A percentile compares a stretch with the other conserved stretches of the same genome.
Conservation (phyloP, 2,113 vertebrate species). For the Galbula dea region DNA sequence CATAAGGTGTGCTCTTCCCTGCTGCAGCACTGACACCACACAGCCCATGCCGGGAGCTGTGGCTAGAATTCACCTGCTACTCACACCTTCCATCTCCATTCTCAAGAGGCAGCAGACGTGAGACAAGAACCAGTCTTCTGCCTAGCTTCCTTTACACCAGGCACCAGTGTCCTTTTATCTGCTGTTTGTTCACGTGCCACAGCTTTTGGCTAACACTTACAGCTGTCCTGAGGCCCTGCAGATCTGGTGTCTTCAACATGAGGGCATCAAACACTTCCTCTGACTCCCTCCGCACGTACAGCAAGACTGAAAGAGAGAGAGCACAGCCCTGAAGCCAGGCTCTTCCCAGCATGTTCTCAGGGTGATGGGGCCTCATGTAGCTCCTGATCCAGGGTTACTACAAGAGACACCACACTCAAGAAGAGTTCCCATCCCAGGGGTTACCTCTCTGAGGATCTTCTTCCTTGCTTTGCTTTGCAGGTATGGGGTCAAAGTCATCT, state of each 20-base stretch:
- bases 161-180: background rate
- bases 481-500: slow-evolving; percentile 74
- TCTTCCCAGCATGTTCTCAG: rapidly evolving
- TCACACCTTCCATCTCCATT: background rate
- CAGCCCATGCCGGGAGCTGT: background rate
- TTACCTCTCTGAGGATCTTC: slow-evolving; percentile 91
- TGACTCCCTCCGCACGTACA: slow-evolving; percentile 86
- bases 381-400: background rate
- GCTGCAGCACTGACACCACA: background rate
- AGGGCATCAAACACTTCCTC: slow-evolving; percentile 97
- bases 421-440: background rate
- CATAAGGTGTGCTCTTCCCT: background rate
- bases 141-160: background rate
- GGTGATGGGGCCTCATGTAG: rapidly evolving
- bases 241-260: slow-evolving; percentile 91
- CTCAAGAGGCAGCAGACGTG: background rate
- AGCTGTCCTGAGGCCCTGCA: slow-evolving; percentile 89
- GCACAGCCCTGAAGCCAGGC: background rate
- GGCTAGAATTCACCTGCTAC: background rate
- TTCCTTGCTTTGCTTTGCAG: slow-evolving; percentile 80
- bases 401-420: background rate
- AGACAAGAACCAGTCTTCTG: background rate
- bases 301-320: slow-evolving; percentile 77
- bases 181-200: background rate
- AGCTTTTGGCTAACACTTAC: slow-evolving; percentile 71